Base-by-base conservation (phyloP, 2,797 vertebrate species). In the Pachyuromys duprasi region DNA sequence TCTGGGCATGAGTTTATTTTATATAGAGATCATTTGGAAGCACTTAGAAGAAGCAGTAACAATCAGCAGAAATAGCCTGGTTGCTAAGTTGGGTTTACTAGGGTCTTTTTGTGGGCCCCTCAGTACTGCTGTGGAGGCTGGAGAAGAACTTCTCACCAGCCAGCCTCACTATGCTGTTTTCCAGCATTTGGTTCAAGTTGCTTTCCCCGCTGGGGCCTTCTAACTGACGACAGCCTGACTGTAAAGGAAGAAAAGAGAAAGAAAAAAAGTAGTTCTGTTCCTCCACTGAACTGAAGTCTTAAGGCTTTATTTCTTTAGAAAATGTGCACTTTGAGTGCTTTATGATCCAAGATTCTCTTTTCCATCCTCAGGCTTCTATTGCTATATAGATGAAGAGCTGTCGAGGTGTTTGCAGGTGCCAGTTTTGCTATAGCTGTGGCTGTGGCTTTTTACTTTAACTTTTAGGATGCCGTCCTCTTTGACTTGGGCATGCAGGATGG, bases 51-150 rank as follows among this genome's bases (percentile, higher is more conserved):
- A 81, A 92, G 80, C 62, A 96, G 1, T 75, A 91, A 92, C 42
- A 80, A 18, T 96, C 78, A 70, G 53, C 89, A 75, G 60, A 93
- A 69, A 81, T 67, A 24, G 26, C 86, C 79, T 95, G 89, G 81
- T 65, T 86, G 93, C 91, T 90, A 78, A 95, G 82, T 95, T 96
- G 76, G 62, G 82, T 97, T 97, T 95, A 86, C 70, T 76, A 78
- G 69, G 72, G 1, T 60, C 91, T 79, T 86, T 36, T 55, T 94
- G 13, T 57, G 13, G 15, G 45, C 79, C 20, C 28, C 53, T 92
- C 26, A 0, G 11, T 12, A 14, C 81, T 39, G n/a, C 67, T 79
- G 62, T 28, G 53, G 76, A 91, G 76, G 26, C 24, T 0, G 0
- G 53, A 42, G 8, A n/a, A 28, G 53, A 65, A 14, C 39, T 60